A percentile compares a stretch with the other conserved stretches of the same genome.
Conservation (phyloP, 1,140 invertebrate genomes). For the Archegozetes longisetosus region DNA sequence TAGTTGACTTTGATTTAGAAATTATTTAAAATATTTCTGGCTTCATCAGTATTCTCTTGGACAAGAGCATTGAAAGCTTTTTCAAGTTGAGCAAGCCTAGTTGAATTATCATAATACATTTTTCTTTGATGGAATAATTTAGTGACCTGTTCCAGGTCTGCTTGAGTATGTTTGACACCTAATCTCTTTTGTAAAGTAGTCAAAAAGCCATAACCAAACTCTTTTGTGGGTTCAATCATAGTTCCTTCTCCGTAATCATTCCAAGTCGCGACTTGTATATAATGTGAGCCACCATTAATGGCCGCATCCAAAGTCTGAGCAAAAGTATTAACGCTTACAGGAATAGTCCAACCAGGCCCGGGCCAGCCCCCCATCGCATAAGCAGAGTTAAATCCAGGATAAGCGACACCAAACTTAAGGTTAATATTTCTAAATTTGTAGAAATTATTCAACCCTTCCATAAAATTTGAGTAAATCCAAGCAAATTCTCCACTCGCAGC, state of each 20-base stretch:
- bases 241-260: background rate
- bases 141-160: background rate
- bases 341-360: background rate
- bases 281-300: background rate
- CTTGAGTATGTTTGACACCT: background rate
- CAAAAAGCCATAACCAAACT: background rate
- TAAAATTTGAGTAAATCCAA: background rate
- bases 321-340: background rate
- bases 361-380: background rate
- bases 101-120: no score
- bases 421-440: background rate
- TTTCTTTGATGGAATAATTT: background rate
- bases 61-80: no score
- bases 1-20: no score
- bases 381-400: background rate
- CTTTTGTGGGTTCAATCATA: background rate
- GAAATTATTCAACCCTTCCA: background rate
- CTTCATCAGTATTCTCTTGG: no score
- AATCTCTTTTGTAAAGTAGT: background rate
- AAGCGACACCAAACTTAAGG: background rate
- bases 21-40: no score
- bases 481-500: background rate
- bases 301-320: background rate
- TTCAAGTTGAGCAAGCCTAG: no score
- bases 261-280: background rate